phyloP scores from a whole-genome alignment of 2,113 vertebrate genomes.

The Petrocephalus microphthalmus region DNA sequence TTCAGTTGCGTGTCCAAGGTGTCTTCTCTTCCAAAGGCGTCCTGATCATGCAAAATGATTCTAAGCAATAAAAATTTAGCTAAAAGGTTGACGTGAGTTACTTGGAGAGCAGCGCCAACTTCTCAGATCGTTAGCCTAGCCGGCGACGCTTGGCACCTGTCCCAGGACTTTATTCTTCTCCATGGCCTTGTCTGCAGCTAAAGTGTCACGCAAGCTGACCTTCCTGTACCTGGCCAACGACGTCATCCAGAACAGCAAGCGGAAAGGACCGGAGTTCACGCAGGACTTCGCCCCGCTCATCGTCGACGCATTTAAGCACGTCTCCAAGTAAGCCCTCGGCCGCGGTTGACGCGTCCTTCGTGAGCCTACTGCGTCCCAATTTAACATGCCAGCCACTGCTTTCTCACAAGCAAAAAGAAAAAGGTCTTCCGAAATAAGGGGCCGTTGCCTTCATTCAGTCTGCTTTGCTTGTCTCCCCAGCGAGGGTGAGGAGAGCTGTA shows the following conservation, averaged over 20 bases:
- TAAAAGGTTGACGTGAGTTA: background rate
- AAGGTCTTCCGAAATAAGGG: background rate
- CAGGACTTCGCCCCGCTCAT: slow-evolving; percentile 96
- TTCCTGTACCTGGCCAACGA: slow-evolving; percentile 98
- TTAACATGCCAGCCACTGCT: background rate
- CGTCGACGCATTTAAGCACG: slow-evolving; percentile 93
- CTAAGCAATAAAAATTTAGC: background rate
- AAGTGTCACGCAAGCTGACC: slow-evolving; percentile 90
- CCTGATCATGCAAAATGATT: background rate
- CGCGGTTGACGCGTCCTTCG: background rate
- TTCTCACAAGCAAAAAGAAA: background rate
- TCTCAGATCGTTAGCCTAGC: background rate
- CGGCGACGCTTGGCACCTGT: background rate
- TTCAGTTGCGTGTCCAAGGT: background rate
- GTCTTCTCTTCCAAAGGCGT: background rate
- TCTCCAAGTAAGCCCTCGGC: slow-evolving; percentile 73
- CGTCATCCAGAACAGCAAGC: slow-evolving; percentile 99
- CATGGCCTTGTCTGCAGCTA: slow-evolving; percentile 64
- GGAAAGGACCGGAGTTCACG: slow-evolving; percentile 95
- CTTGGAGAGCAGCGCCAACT: background rate
- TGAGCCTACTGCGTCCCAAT: background rate
- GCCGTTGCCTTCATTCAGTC: background rate
- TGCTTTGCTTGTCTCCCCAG: slow-evolving; percentile 50
- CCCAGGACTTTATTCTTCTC: background rate
- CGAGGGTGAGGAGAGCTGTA: slow-evolving; percentile 89